phyloP scores from a whole-genome alignment of 2,888 invertebrate genomes.

The Dasysyrphus albostriatus region DNA sequence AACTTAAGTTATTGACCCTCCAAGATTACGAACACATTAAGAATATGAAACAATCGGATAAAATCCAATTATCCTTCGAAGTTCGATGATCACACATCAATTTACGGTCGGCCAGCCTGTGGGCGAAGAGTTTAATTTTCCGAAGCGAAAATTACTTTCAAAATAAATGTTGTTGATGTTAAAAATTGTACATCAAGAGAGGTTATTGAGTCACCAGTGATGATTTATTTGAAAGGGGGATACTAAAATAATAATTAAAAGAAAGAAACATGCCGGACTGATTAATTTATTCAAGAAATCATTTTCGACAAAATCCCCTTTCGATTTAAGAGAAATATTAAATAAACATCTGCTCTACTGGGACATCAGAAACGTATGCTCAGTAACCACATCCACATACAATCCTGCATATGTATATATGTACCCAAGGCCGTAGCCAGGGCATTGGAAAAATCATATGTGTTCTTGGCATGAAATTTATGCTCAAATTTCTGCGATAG shows the following conservation, averaged over 20 bases:
- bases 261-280: not conserved
- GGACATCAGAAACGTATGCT: not conserved
- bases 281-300: conserved; percentile 23
- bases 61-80: conserved; percentile 29
- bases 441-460: no score
- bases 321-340: not conserved
- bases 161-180: conserved; percentile 13
- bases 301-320: conserved; percentile 4
- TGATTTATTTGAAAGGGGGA: not conserved
- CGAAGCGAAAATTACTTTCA: not conserved
- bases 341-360: not conserved
- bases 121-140: conserved; percentile 14
- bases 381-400: no score
- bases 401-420: no score
- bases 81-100: conserved; percentile 29
- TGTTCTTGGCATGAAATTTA: no score
- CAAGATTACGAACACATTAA: conserved; percentile 2
- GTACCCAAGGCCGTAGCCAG: no score
- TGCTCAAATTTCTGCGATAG: no score
- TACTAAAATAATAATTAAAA: not conserved
- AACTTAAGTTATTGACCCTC: conserved; percentile 3
- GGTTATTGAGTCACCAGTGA: not conserved
- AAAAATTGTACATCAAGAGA: not conserved
- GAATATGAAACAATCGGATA: conserved; percentile 6
- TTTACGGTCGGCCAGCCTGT: not conserved